Base-by-base conservation (phyloP, 2,888 invertebrate species). In the Phaonia tiefii region DNA sequence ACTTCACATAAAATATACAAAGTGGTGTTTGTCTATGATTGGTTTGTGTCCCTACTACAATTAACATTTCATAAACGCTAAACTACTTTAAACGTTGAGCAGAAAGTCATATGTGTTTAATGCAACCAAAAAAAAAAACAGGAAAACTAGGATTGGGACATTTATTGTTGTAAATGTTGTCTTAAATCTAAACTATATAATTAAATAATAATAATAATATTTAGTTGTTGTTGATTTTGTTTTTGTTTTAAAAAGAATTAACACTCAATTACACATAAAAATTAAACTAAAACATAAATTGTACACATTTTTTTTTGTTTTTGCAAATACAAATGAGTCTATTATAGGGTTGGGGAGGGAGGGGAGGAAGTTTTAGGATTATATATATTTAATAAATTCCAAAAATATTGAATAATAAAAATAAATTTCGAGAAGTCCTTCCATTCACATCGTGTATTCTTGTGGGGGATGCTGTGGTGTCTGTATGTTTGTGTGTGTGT, bases 381-480 rank as follows among this genome's bases (percentile, higher is more conserved):
- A 5, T n/a, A n/a, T n/a, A n/a, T n/a, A n/a, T n/a, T n/a, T n/a
- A n/a, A n/a, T n/a, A n/a, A n/a, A 8, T 31, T 31, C 8, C 25
- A 54, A 54, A 54, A 25, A 54, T 22, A 76, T 39, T 46, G 17
- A 44, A 37, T 70, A 66, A 80, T 83, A 83, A 76, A 31, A 84
- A 79, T 82, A 79, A 82, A 84, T 86, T 86, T 84, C 84, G 86
- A 87, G 83, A 85, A 79, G 81, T 86, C 85, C 54, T 46, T 74
- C 60, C 56, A 15, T 44, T 31, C 51, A 31, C 31, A 31, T 31
- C 31, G 3, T 31, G 31, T 26, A 42, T 37, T 54, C 74, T 74
- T 54, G 44, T 65, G 46, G 65, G 49, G 51, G 60, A 60, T 58
- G 66, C 31, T 60, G 70, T 58, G 10, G 39, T 74, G 51, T 65